phyloP scores from a whole-genome alignment of 1,140 invertebrate genomes.

The Drosophila simulans region DNA sequence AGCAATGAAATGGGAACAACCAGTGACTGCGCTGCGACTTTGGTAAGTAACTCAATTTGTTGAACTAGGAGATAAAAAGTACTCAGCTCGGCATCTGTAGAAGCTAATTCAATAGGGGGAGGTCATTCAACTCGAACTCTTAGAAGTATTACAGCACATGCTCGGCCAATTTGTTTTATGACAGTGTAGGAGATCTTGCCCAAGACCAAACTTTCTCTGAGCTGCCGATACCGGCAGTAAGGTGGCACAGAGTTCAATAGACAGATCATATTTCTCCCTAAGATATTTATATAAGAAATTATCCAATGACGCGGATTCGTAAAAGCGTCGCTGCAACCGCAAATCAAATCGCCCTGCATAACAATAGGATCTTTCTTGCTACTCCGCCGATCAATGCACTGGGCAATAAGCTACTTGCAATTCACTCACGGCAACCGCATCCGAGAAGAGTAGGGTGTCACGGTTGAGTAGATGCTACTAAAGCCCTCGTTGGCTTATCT shows the following conservation, averaged over 20 bases:
- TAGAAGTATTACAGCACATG: too few species aligned
- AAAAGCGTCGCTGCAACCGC: slow-evolving; percentile 26
- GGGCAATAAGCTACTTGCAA: slow-evolving; percentile 4
- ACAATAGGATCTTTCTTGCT: slow-evolving; percentile 27
- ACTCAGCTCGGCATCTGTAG: too few species aligned
- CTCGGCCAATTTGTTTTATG: too few species aligned
- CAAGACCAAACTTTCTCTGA: slow-evolving; percentile 11
- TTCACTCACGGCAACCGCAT: slow-evolving; percentile 34
- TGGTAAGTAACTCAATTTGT: slow-evolving; percentile 42
- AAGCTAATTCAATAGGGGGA: too few species aligned
- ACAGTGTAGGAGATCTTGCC: too few species aligned
- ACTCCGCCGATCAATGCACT: background rate
- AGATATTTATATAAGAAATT: slow-evolving; percentile 32
- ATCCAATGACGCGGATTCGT: slow-evolving; percentile 9
- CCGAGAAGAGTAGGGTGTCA: slow-evolving; percentile 23
- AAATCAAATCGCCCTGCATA: slow-evolving; percentile 1
- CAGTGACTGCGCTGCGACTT: slow-evolving; percentile 10
- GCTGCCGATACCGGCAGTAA: background rate
- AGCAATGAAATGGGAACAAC: slow-evolving; percentile 31
- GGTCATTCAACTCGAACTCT: too few species aligned
- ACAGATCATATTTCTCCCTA: slow-evolving; percentile 1
- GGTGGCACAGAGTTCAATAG: slow-evolving; percentile 25
- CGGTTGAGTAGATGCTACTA: slow-evolving; percentile 17
- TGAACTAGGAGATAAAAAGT: too few species aligned
- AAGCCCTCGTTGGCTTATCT: slow-evolving; percentile 28